Evolutionary conservation across 2,113 vertebrate genomes (phyloP), one percentile per base, ranked within the genome.

Genomic region (Neolamprologus sp.): DNA sequence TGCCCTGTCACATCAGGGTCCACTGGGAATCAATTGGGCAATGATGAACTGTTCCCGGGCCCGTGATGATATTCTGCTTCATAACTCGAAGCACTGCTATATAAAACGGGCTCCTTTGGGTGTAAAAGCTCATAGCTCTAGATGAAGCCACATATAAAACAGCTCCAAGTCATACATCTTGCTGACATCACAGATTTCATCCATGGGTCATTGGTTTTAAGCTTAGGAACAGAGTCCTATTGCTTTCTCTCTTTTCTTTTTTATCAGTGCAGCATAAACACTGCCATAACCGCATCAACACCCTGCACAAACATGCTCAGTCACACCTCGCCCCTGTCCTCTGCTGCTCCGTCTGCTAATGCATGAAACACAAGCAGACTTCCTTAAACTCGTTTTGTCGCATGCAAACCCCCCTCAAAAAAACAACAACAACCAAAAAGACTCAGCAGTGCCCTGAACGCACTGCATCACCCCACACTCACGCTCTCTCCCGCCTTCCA

Each of bases 1-100:
- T 85, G 65, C n/a, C 53, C 51, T 45, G 80, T 80, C 33, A 40
- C 78, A 81, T 85, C 51, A 55, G 35, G 10, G 73, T 91, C 83
- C 55, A 83, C 19, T 26, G 85, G 81, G 85, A 89, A 84, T 89
- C 89, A 81, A 65, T 83, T 83, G 87, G 54, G 71, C 85, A 19
- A 81, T 92, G 91, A 95, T 90, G 84, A 83, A 92, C 9, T 37
- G 55, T 88, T 82, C 83, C 58, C 35, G 65, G 33, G 60, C 75
- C 60, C 35, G 1, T 33, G 58, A 86, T 55, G 53, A 89, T 87
- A 88, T 92, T 90, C 85, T 83, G 85, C 51, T 85, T 85, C 88
- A 73, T 87, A 87, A 89, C 82, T 90, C 35, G 49, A 23, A 79
- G 80, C 51, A 81, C 57, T 14, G 19, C 75, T 19, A 63, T 79